These are phyloP conservation scores for Oscheius myriophilus DNA, from an alignment of 2,888 invertebrate species.

Conservation along the genomic window DNA sequence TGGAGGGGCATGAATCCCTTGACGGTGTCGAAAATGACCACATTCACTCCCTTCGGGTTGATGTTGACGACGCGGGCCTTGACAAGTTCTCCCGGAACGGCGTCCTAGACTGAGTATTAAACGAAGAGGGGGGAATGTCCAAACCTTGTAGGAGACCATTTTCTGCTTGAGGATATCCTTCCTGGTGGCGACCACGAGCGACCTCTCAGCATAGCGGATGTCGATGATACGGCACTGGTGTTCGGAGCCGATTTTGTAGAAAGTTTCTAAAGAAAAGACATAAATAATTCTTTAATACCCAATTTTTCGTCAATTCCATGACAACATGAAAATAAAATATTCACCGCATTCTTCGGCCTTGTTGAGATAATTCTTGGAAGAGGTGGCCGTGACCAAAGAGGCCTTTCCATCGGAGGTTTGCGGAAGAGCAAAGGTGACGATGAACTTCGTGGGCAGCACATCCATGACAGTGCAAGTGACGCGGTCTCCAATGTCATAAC, in stretches of 20 bases:
- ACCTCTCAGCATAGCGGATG: conserved; percentile 56
- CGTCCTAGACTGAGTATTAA: conserved; percentile 36
- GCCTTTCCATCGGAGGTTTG: conserved; percentile 42
- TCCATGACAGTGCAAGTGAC: conserved; percentile 55
- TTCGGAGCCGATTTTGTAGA: conserved; percentile 51
- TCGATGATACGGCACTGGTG: conserved; percentile 60
- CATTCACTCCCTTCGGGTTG: conserved; percentile 37
- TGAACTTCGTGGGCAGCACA: conserved; percentile 36
- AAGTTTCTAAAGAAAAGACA: conserved; percentile 22
- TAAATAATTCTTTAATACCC: too few relatives aligned
- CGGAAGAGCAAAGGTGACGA: conserved; percentile 55
- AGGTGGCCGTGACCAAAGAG: conserved; percentile 37
- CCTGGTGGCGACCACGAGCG: conserved; percentile 56
- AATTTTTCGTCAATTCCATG: too few relatives aligned
- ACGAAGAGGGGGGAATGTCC: not conserved
- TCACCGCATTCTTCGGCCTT: conserved; percentile 41
- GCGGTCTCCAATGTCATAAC: conserved; percentile 49
- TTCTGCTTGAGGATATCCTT: conserved; percentile 59
- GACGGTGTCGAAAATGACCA: conserved; percentile 42
- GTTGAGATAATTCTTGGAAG: conserved; percentile 37
- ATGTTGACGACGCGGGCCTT: conserved; percentile 38
- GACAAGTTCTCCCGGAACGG: conserved; percentile 47
- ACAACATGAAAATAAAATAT: not conserved
- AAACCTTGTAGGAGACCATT: conserved; percentile 52
- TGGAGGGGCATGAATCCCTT: conserved; percentile 53